Conservation (phyloP, 2,797 vertebrate species). For the Acomys russatus region DNA sequence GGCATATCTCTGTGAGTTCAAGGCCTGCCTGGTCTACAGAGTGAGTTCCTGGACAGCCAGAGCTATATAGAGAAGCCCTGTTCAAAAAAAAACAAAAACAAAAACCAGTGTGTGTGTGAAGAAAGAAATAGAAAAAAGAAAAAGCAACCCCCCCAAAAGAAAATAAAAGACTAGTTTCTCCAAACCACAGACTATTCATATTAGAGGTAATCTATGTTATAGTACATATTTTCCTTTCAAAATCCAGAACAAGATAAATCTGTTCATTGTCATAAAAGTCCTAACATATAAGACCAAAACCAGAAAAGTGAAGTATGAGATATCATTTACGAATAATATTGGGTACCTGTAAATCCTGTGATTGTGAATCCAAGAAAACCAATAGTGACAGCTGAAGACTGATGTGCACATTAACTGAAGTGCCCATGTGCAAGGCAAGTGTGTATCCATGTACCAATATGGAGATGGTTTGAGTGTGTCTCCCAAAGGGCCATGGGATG, state of each 20-base stretch:
- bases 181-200: not conserved
- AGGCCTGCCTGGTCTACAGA: not conserved
- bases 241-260: constrained; percentile 28
- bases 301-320: not conserved
- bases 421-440: not conserved
- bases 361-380: not conserved
- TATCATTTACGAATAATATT: constrained; percentile 39
- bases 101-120: not conserved
- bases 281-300: constrained; percentile 13
- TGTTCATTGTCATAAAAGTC: constrained; percentile 22
- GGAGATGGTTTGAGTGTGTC: not conserved
- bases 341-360: not conserved
- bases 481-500: not conserved
- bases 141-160: not conserved
- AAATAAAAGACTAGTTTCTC: not conserved
- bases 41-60: not conserved
- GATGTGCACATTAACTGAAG: constrained; percentile 31
- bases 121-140: not conserved
- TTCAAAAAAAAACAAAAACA: not conserved
- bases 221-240: constrained; percentile 9
- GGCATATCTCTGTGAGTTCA: not conserved
- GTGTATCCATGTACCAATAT: not conserved
- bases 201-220: not conserved
- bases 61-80: not conserved
- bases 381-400: not conserved